Conservation (phyloP, 2,113 vertebrate genomes). For the Aleadryas rufinucha region DNA sequence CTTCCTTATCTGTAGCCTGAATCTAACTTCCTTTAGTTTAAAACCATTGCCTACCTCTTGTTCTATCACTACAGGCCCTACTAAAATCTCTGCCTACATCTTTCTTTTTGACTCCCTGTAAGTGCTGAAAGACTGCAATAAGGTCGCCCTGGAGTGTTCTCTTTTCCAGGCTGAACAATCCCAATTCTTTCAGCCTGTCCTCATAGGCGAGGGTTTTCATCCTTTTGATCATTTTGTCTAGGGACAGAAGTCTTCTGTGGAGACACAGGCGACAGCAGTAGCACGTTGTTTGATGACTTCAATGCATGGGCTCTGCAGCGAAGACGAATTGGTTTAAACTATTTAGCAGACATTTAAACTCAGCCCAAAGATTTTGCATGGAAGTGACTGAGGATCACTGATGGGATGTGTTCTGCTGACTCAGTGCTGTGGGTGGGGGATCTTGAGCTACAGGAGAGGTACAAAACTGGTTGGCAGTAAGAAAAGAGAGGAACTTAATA, state of each 20-base stretch:
- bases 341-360: not conserved
- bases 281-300: not conserved
- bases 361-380: not conserved
- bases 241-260: not conserved
- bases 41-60: not conserved
- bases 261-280: not conserved
- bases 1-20: not conserved
- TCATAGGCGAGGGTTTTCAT: not conserved
- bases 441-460: not conserved
- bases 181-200: not conserved
- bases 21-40: not conserved
- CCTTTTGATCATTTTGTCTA: not conserved
- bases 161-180: not conserved
- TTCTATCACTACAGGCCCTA: not conserved
- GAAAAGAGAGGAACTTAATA: not conserved
- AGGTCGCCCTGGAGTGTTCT: accelerated
- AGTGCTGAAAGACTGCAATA: not conserved
- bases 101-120: not conserved
- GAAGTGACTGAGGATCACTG: not conserved
- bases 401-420: not conserved
- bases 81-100: not conserved
- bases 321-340: not conserved
- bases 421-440: not conserved
- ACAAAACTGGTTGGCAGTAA: not conserved
- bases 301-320: not conserved